phyloP scores from a whole-genome alignment of 2,113 vertebrate species.

The Pterophyllum scalare region DNA sequence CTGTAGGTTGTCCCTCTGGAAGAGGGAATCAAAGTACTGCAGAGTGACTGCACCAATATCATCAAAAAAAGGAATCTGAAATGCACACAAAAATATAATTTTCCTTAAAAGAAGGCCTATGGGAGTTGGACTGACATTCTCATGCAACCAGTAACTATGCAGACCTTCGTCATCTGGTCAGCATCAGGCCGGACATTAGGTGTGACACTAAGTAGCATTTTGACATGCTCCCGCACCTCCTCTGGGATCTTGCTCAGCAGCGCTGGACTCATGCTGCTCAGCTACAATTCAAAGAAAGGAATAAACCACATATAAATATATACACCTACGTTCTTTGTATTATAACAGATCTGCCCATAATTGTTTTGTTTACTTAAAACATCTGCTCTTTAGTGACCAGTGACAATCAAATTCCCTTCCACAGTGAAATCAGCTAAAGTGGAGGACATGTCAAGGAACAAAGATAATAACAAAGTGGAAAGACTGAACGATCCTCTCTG shows the following conservation, averaged over 20 bases:
- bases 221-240: slow-evolving; percentile 92
- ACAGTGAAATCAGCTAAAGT: neutral
- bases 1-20: slow-evolving; percentile 98
- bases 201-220: slow-evolving; percentile 94
- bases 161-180: slow-evolving; percentile 98
- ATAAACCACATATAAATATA: neutral
- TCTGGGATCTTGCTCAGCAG: slow-evolving; percentile 90
- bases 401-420: neutral
- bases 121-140: neutral
- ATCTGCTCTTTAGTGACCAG: neutral
- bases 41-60: slow-evolving; percentile 95
- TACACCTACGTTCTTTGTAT: neutral
- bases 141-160: neutral
- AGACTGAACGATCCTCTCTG: too few relatives aligned
- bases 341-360: neutral
- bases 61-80: slow-evolving; percentile 97
- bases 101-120: neutral
- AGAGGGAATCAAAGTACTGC: slow-evolving; percentile 98
- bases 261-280: slow-evolving; percentile 90
- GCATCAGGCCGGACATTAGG: slow-evolving; percentile 94
- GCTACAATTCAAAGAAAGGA: slow-evolving; percentile 70
- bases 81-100: neutral
- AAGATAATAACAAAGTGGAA: neutral
- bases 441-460: neutral
- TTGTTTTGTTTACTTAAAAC: neutral